phyloP scores from a whole-genome alignment of 2,113 vertebrate genomes.

The Callipepla californica region DNA sequence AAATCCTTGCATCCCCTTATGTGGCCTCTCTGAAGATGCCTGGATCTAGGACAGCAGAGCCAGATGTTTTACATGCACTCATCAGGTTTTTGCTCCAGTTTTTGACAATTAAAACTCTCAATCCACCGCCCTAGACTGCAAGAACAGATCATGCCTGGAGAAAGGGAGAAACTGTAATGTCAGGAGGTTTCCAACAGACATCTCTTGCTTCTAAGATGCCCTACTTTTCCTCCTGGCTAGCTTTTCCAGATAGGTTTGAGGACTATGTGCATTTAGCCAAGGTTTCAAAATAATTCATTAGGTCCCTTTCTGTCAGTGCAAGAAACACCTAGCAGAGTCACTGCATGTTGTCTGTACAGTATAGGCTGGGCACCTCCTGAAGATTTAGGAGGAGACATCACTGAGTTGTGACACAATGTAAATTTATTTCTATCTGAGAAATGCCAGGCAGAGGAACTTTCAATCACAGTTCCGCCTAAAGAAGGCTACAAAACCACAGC shows the following conservation, averaged over 20 bases:
- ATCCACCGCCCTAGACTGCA: not conserved
- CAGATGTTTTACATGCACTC: not conserved
- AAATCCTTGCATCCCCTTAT: fast-evolving
- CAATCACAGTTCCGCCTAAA: fast-evolving
- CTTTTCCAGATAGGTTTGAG: not conserved
- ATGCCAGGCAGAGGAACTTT: not conserved
- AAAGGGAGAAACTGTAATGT: not conserved
- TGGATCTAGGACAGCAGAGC: not conserved
- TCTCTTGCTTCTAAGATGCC: not conserved
- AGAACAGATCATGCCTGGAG: not conserved
- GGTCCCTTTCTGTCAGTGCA: not conserved
- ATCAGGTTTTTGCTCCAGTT: not conserved
- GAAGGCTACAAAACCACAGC: not conserved
- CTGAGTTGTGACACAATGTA: not conserved
- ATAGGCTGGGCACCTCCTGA: not conserved
- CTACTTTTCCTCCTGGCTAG: not conserved
- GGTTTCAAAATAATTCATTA: not conserved
- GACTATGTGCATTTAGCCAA: not conserved
- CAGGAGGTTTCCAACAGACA: not conserved
- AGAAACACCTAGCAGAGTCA: not conserved
- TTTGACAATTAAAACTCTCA: conserved; percentile 1
- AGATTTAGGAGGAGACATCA: fast-evolving
- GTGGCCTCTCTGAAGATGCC: fast-evolving
- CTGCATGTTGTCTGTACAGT: fast-evolving
- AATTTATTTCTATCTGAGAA: not conserved